Evolutionary conservation across 2,113 vertebrate species (phyloP).

Genomic region (Corythornis vintsioides): DNA sequence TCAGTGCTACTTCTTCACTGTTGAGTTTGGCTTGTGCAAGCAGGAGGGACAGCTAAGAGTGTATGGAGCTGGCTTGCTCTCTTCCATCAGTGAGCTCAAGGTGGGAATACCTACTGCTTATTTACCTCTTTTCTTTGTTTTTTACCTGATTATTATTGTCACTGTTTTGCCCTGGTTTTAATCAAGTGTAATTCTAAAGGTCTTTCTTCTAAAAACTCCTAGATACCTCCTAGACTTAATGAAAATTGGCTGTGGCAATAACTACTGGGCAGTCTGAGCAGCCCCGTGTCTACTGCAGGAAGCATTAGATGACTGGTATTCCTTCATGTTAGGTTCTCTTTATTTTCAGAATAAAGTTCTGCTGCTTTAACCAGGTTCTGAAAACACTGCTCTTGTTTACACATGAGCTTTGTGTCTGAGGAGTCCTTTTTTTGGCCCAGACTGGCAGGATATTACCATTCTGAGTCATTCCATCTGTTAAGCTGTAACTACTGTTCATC

Average conservation of each 20-base stretch:
- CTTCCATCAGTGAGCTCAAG: slow-evolving; percentile 95
- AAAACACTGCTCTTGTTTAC: neutral
- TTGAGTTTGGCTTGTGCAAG: slow-evolving; percentile 98
- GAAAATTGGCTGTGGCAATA: neutral
- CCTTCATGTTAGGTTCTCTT: neutral
- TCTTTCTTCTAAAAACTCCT: neutral
- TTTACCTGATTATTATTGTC: neutral
- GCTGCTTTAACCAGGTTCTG: neutral
- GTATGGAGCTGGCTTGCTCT: slow-evolving; percentile 95
- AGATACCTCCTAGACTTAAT: neutral
- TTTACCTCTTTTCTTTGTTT: neutral
- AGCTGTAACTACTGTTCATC: neutral
- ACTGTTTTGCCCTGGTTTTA: neutral
- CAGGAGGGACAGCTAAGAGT: slow-evolving; percentile 92
- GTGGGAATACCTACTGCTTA: slow-evolving; percentile 70
- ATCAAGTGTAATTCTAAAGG: neutral
- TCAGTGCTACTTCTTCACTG: slow-evolving; percentile 98
- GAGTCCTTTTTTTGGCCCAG: neutral
- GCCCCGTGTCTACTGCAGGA: neutral
- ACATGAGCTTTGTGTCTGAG: fast-evolving
- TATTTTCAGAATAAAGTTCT: neutral
- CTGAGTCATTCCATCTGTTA: neutral
- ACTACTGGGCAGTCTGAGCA: neutral
- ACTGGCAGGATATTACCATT: neutral
- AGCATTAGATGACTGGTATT: neutral